Evolutionary conservation across 2,888 invertebrate species (phyloP), one percentile per base, ranked within the genome.

Genomic region (Thereva nobilitata): DNA sequence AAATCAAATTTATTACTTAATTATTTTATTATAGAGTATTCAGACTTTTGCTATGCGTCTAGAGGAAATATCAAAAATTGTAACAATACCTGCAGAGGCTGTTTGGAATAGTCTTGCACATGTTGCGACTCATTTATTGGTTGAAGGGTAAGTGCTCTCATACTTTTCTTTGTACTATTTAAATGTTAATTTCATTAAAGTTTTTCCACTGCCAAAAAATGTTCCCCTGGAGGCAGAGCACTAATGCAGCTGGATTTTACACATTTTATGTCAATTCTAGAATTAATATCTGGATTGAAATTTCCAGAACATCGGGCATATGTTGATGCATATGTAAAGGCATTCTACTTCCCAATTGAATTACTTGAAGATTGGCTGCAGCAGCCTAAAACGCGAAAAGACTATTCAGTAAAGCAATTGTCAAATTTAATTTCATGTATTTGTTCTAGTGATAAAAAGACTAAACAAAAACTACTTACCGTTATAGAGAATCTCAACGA

Each of bases 211-310:
- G 92, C 93, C 0, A 93, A 91, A 70, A 96, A 95, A 78, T 99
- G 99, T 80, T 92, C 95, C 0, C 95, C 95, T 73, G 97, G 95
- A 35, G 99, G 99, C 0, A 83, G 99, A 45, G 98, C 96, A 0
- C 81, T 99, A 7, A 99, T 99, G 98, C 97, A 97, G 77, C 83
- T 99, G 34, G 99, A 99, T 83, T 97, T 95, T 76, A 93, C 95
- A 5, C 97, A 98, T 78, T 88, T 97, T 70, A 86, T 95, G 72
- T 89, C 93, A 34, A 95, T 97, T 77, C 84, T 95, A 61, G 96
- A 97, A 79, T 89, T 91, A 75, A 87, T 97, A 64, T 91, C 95
- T 0, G 87, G 87, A 1, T 77, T 95, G 5, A 89, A 89, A 75
- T 95, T 95, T 3, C 84, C 95, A 10, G 95, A 97, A 0, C 91